Conservation (phyloP, 2,888 invertebrate species). For the Dicycla oo region DNA sequence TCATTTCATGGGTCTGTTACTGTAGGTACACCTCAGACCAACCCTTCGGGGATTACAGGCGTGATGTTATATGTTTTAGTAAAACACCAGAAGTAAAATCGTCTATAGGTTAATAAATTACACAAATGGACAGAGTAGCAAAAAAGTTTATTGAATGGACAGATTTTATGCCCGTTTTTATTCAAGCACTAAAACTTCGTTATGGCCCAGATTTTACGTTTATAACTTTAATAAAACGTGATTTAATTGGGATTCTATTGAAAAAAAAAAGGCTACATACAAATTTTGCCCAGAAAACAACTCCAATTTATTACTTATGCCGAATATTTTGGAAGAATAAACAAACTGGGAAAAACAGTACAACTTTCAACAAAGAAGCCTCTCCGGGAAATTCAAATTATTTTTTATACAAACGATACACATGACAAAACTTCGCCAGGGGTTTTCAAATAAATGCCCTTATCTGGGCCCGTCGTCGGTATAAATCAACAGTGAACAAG, state of each 20-base stretch:
- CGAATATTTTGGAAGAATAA: slow-evolving; percentile 11
- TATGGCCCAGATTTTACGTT: slow-evolving; percentile 26
- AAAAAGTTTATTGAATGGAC: slow-evolving; percentile 37
- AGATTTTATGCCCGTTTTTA: slow-evolving; percentile 49
- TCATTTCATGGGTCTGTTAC: no score
- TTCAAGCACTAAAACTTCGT: slow-evolving; percentile 47
- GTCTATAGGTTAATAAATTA: slow-evolving; percentile 17
- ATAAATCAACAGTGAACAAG: slow-evolving; percentile 78
- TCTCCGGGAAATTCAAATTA: slow-evolving; percentile 61
- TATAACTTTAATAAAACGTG: slow-evolving; percentile 40
- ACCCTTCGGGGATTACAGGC: no score
- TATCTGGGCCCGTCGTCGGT: slow-evolving; percentile 77
- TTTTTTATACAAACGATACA: slow-evolving; percentile 71
- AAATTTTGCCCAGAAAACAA: not conserved
- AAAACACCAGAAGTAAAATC: not conserved
- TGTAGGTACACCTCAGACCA: not conserved
- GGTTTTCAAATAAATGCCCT: slow-evolving; percentile 76
- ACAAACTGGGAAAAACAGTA: slow-evolving; percentile 26
- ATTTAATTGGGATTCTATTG: slow-evolving; percentile 30
- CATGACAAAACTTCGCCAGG: slow-evolving; percentile 69
- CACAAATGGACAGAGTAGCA: slow-evolving; percentile 17
- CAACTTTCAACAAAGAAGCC: slow-evolving; percentile 43
- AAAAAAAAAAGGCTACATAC: not conserved
- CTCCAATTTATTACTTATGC: not conserved
- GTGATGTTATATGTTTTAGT: not conserved